Conservation (phyloP, 2,113 vertebrate species). For the Sebastes schlegelii region DNA sequence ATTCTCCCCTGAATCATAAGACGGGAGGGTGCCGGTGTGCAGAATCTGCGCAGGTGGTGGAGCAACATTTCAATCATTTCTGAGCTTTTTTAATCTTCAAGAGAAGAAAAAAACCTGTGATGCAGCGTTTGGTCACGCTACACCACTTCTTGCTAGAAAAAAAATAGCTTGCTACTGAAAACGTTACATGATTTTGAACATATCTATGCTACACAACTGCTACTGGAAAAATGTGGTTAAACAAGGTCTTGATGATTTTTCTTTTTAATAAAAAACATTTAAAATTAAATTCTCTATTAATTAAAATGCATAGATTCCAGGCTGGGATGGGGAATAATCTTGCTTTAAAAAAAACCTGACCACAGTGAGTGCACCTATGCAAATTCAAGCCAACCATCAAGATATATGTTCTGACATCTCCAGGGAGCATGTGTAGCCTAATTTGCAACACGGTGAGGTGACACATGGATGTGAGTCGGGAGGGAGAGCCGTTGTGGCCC, state of each 20-base stretch:
- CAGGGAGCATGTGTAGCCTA: constrained; percentile 73
- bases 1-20: neutral
- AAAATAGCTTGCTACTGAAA: neutral
- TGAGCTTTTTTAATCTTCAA: constrained; percentile 14
- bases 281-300: neutral
- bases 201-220: neutral
- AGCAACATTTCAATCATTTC: constrained; percentile 13
- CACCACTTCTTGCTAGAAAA: neutral
- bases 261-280: neutral
- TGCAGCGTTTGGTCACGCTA: neutral
- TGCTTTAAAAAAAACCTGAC: constrained; percentile 6
- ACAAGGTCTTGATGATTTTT: neutral
- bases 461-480: constrained; percentile 72
- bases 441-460: constrained; percentile 76
- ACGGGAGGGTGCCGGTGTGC: neutral
- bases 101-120: neutral
- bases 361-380: constrained; percentile 59
- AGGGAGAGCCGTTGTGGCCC: constrained; percentile 62
- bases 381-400: constrained; percentile 64
- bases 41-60: constrained; percentile 3
- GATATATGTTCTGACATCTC: constrained; percentile 76
- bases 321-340: constrained; percentile 20
- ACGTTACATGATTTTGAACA: neutral
- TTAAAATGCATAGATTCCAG: constrained; percentile 14
- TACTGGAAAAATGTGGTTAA: neutral